Evolutionary conservation across 2,888 invertebrate species (phyloP).

Genomic region (Sceliomorpha sp.): DNA sequence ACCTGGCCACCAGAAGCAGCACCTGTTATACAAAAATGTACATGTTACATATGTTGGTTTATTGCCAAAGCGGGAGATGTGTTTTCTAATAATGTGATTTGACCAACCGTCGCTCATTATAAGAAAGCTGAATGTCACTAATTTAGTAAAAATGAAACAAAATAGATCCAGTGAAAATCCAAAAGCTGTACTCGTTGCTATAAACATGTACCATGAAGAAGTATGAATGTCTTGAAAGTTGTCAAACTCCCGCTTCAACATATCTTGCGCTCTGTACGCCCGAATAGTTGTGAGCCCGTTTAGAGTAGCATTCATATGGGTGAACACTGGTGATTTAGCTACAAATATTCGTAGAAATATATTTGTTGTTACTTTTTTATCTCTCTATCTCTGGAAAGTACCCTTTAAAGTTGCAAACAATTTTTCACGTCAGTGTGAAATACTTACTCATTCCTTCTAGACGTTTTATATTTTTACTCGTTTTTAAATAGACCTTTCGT

Average conservation of each 20-base stretch:
- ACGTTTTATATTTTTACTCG: slow-evolving; percentile 87
- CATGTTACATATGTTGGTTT: background rate
- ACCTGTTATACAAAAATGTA: slow-evolving; percentile 6
- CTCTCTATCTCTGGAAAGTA: too few relatives aligned
- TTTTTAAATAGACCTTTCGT: slow-evolving; percentile 84
- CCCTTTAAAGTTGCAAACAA: too few relatives aligned
- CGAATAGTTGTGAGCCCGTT: slow-evolving; percentile 89
- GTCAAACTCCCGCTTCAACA: slow-evolving; percentile 85
- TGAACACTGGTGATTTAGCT: slow-evolving; percentile 91
- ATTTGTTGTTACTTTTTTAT: too few relatives aligned
- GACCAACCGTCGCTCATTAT: slow-evolving; percentile 72
- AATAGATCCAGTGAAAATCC: slow-evolving; percentile 84
- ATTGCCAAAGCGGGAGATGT: too few relatives aligned
- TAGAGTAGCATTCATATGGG: slow-evolving; percentile 88
- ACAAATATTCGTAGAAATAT: slow-evolving; percentile 40
- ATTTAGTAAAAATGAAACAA: slow-evolving; percentile 84
- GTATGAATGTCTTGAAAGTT: slow-evolving; percentile 81
- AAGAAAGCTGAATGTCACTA: slow-evolving; percentile 85
- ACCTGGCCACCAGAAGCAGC: slow-evolving; percentile 75
- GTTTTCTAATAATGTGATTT: background rate
- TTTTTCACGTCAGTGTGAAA: slow-evolving; percentile 9
- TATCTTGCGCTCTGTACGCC: slow-evolving; percentile 85
- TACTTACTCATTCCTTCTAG: slow-evolving; percentile 85
- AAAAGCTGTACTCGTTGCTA: slow-evolving; percentile 78
- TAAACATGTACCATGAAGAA: slow-evolving; percentile 81